These are phyloP conservation scores for Tetrapedia diversipes DNA, from an alignment of 2,888 invertebrate species.

Conservation along the genomic window DNA sequence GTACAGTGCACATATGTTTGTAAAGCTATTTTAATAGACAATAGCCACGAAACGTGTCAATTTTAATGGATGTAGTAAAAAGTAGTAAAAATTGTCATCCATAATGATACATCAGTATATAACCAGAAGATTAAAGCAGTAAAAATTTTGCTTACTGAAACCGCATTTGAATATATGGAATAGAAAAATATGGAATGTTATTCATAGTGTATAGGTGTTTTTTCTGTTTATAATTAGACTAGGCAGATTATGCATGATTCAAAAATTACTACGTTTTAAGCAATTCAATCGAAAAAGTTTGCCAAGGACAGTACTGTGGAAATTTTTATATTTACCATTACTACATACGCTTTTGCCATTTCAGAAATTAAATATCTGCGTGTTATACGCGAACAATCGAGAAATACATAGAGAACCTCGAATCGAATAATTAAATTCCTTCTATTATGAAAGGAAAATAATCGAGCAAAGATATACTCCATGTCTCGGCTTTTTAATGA, in stretches of 20 bases:
- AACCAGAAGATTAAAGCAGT: conserved; percentile 8
- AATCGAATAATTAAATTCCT: conserved; percentile 20
- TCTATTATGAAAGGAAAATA: conserved; percentile 31
- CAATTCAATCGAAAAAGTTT: conserved; percentile 44
- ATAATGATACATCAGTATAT: conserved; percentile 40
- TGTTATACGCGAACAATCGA: no score
- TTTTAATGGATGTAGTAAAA: conserved; percentile 58
- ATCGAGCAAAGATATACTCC: conserved; percentile 41
- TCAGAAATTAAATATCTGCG: conserved; percentile 12
- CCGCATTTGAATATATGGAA: conserved; percentile 47
- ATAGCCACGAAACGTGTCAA: conserved; percentile 62
- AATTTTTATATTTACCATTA: conserved; percentile 54
- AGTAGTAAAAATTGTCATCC: conserved; percentile 41
- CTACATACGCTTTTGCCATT: conserved; percentile 38
- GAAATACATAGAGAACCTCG: conserved; percentile 17
- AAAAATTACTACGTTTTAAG: conserved; percentile 37
- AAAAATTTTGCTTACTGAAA: conserved; percentile 34
- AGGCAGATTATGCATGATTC: conserved; percentile 51
- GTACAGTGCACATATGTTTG: conserved; percentile 41
- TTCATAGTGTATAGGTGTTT: conserved; percentile 50
- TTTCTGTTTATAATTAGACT: conserved; percentile 52
- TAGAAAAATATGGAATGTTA: conserved; percentile 43
- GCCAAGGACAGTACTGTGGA: conserved; percentile 53
- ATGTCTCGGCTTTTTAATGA: conserved; percentile 59
- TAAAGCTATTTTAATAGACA: conserved; percentile 64